Conservation (phyloP, 2,888 invertebrate genomes). For the Craniophora ligustri region DNA sequence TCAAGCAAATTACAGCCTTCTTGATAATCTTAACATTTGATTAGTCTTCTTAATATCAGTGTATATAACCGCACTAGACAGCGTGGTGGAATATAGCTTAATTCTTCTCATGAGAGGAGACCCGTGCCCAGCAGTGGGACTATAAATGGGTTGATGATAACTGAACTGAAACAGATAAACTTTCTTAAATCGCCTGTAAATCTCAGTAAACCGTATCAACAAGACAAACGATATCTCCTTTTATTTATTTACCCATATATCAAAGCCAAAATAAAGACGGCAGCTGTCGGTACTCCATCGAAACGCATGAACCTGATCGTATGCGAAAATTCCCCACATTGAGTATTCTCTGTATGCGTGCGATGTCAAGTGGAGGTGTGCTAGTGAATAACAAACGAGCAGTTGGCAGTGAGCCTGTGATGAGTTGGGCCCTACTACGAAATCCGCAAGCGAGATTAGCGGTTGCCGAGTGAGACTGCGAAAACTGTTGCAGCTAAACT, state of each 20-base stretch:
- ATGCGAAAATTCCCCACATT: conserved; percentile 84
- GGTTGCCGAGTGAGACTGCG: conserved; percentile 37
- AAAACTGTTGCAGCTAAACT: conserved; percentile 24
- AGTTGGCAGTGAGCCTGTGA: conserved; percentile 77
- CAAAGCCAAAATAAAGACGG: conserved; percentile 56
- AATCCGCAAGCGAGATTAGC: conserved; percentile 32
- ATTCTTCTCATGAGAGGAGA: too few relatives aligned
- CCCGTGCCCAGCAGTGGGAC: too few relatives aligned
- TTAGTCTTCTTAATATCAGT: too few relatives aligned
- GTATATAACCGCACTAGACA: too few relatives aligned
- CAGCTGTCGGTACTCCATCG: conserved; percentile 46
- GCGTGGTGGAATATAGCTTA: too few relatives aligned
- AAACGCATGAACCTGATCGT: conserved; percentile 54
- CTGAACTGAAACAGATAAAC: conserved; percentile 6
- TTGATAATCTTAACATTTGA: too few relatives aligned
- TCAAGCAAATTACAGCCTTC: too few relatives aligned
- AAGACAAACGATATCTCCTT: conserved; percentile 45
- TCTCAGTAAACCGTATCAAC: conserved; percentile 38
- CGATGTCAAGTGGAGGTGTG: conserved; percentile 73
- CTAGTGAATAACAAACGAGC: conserved; percentile 82
- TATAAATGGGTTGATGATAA: too few relatives aligned
- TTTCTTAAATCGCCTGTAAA: conserved; percentile 30
- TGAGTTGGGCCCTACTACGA: conserved; percentile 63
- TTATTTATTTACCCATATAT: conserved; percentile 49
- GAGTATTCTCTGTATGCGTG: conserved; percentile 80